Base-by-base conservation (phyloP, 1,140 invertebrate species). In the Drosophila sulfurigaster region DNA sequence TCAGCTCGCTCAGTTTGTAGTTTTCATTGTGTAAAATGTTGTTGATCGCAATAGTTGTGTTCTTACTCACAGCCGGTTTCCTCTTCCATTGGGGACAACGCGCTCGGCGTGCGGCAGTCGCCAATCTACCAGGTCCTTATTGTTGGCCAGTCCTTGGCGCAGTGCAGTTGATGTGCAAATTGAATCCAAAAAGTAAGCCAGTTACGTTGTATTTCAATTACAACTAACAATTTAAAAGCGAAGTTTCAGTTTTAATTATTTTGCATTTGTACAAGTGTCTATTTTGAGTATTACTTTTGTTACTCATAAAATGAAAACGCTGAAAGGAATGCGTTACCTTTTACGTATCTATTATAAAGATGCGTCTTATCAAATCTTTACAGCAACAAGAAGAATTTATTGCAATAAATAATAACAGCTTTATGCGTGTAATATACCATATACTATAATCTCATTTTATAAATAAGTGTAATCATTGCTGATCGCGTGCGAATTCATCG, bases 91-190 rank as follows among this genome's bases (percentile, higher is more conserved):
- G 67, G 15, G 28, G 64, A n/a, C 81, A 81, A 49, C 46, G 62
- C 32, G 54, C 28, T 10, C 75, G 81, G 0, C 78, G 86, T 5
- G 45, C 62, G 15, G 87, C 82, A 1, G 85, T 89, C 5, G 69
- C 81, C 65, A 89, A 89, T 72, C 52, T 89, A 20, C 86, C 86
- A n/a, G 85, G 85, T 35, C 86, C 81, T 6, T 51, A 35, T 5
- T 81, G 78, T 16, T 62, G 46, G 0, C 85, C 85, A 1, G 2
- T 83, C 2, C 1, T 89, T 1, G 85, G 85, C 0, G 81, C 86
- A 5, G 1, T 85, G 5, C 72, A 90, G 46, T 38, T 75, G 13
- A 52, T 79, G 25, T 2, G 49, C 2, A 59, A 16, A 10, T 3
- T 90, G 32, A 77, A 32, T 43, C 86, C 86, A 13, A 89, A 89